A percentile compares a stretch with the other conserved stretches of the same genome.
Evolutionary conservation across 2,113 vertebrate genomes (phyloP).

Genomic region (Pseudorectes ferrugineus): DNA sequence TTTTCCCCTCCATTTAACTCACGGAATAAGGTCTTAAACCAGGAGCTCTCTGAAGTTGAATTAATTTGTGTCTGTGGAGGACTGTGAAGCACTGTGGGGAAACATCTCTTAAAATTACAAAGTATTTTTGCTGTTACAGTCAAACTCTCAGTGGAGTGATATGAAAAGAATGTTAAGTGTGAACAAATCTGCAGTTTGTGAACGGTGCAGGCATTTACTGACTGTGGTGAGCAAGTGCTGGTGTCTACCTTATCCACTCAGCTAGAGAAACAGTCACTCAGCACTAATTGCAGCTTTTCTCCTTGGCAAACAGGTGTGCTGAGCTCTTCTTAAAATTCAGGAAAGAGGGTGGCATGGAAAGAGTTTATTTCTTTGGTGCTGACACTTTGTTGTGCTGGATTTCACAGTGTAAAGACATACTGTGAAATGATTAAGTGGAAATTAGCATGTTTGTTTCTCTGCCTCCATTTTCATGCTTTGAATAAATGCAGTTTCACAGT

Average conservation of each 20-base stretch:
- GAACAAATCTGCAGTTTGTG: constrained; percentile 7
- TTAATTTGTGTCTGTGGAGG: constrained; percentile 5
- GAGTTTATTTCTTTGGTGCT: not conserved
- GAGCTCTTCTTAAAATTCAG: not conserved
- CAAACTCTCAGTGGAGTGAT: not conserved
- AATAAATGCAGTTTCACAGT: not conserved
- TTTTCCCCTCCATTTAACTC: constrained; percentile 14
- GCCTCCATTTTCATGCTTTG: not conserved
- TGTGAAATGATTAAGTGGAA: not conserved
- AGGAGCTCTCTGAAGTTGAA: not conserved
- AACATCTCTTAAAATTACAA: not conserved
- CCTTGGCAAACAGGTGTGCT: not conserved
- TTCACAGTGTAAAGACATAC: not conserved
- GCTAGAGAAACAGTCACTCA: not conserved
- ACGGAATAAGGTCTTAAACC: not conserved
- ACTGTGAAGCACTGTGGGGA: not conserved
- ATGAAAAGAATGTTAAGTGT: not conserved
- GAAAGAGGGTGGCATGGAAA: not conserved
- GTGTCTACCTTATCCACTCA: not conserved
- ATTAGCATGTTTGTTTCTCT: not conserved
- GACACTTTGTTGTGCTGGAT: not conserved
- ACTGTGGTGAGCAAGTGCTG: not conserved
- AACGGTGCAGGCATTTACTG: not conserved
- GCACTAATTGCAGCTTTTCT: constrained; percentile 3
- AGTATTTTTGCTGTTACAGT: constrained; percentile 5